These are phyloP conservation scores for Montipora foliosa DNA, from an alignment of 64 coral and sea anemone species.

Conservation along the genomic window DNA sequence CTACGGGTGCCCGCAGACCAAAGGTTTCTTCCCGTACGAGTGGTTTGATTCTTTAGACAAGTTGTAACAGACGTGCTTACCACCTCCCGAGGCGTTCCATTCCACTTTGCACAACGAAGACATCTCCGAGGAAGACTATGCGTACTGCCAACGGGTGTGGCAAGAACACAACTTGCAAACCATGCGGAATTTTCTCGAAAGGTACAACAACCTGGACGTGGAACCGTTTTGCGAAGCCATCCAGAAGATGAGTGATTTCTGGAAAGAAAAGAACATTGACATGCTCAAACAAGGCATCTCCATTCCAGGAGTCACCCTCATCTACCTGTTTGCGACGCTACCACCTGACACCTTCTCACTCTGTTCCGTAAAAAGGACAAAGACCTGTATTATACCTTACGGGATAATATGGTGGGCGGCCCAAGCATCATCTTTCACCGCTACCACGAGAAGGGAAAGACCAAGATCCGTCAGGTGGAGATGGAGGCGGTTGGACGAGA, in stretches of 20 bases:
- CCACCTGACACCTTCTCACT: conserved; percentile 16
- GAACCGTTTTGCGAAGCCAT: conserved; percentile 22
- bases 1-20: conserved; percentile 18
- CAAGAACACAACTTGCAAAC: conserved; percentile 7
- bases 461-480: background rate
- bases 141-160: conserved; percentile 41
- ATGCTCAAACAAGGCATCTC: conserved; percentile 42
- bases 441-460: conserved; percentile 12
- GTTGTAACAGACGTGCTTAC: background rate
- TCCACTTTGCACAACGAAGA: background rate
- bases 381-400: conserved; percentile 23
- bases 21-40: conserved; percentile 38
- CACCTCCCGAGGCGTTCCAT: background rate
- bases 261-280: conserved; percentile 11
- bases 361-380: conserved; percentile 12
- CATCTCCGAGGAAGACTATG: conserved; percentile 11
- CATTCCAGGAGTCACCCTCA: conserved; percentile 26
- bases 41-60: conserved; percentile 49
- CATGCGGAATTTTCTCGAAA: background rate
- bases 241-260: conserved; percentile 41
- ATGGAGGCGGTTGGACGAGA: conserved; percentile 13
- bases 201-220: conserved; percentile 45
- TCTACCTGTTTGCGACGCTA: conserved; percentile 34
- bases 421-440: conserved; percentile 36
- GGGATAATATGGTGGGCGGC: conserved; percentile 32